Evolutionary conservation across 2,888 invertebrate genomes (phyloP), one percentile per base, ranked within the genome.

Genomic region (Phanerotoma sp.): DNA sequence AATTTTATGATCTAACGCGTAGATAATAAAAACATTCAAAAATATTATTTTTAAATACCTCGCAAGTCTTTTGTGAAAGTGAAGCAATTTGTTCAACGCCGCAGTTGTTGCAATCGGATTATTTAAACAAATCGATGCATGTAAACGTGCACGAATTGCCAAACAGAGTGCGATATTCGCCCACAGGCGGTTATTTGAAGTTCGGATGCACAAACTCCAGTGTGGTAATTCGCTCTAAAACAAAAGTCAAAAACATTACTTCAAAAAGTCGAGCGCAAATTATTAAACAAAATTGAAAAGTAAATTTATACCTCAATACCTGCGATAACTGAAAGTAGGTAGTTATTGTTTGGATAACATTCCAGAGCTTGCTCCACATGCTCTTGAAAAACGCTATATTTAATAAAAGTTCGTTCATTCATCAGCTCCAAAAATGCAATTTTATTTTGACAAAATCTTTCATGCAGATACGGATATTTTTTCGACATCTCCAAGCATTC

Each of bases 341-440:
- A 79, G 47, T 84, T 74, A 73, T 87, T 87, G 56, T 83, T 81
- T 1, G 86, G 84, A 70, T 80, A 86, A 25, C 77, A 42, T 6
- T 64, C 42, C 54, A 75, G 62, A 50, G 68, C 68, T 46, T 57
- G 55, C 18, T 62, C 54, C 16, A 74, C n/a, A 40, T 59, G 61
- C 20, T 62, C 48, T 51, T 61, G 64, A 22, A 73, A 59, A 41
- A 40, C 16, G 16, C 45, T 44, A 15, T 50, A 49, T 28, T 48
- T 25, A 6, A 63, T 53, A 11, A 49, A 46, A 20, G 45, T 54
- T 56, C 57, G 62, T 44, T 68, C 62, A 40, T 53, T 49, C 53
- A 67, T 62, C 33, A 74, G 54, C 47, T 75, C 69, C 20, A 74
- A 56, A 50, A 76, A 58, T 20, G 70, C 62, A 18, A 79, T 58